Conservation (phyloP, 2,113 vertebrate species). For the Chinchilla lanigera region DNA sequence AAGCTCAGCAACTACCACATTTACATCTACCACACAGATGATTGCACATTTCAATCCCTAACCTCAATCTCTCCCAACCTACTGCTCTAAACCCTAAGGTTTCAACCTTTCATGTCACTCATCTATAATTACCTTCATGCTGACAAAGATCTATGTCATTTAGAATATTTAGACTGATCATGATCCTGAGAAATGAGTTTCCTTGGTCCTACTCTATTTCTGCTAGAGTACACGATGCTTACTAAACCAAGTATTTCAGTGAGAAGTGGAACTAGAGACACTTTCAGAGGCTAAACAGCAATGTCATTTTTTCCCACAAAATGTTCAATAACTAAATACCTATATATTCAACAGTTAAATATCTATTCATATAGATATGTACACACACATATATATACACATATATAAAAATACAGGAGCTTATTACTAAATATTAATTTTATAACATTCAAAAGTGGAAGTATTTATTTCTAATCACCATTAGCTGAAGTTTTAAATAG, state of each 20-base stretch:
- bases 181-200: not conserved
- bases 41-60: not conserved
- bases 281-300: not conserved
- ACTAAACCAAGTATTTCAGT: not conserved
- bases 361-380: not conserved
- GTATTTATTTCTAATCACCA: not conserved
- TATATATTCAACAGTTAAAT: not conserved
- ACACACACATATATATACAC: too few species aligned
- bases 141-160: constrained; percentile 1
- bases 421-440: not conserved
- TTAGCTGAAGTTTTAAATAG: not conserved
- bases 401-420: not conserved
- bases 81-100: not conserved
- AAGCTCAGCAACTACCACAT: not conserved
- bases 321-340: constrained; percentile 27
- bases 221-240: not conserved
- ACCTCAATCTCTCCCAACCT: not conserved
- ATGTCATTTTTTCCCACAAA: not conserved
- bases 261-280: not conserved
- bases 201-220: not conserved
- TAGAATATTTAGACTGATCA: constrained; percentile 4
- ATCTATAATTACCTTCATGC: not conserved
- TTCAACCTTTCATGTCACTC: not conserved
- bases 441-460: not conserved
- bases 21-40: not conserved